A percentile compares a stretch with the other conserved stretches of the same genome.
These are phyloP conservation scores for Coregonus clupeaformis DNA, from an alignment of 2,113 vertebrate species.

Conservation along the genomic window DNA sequence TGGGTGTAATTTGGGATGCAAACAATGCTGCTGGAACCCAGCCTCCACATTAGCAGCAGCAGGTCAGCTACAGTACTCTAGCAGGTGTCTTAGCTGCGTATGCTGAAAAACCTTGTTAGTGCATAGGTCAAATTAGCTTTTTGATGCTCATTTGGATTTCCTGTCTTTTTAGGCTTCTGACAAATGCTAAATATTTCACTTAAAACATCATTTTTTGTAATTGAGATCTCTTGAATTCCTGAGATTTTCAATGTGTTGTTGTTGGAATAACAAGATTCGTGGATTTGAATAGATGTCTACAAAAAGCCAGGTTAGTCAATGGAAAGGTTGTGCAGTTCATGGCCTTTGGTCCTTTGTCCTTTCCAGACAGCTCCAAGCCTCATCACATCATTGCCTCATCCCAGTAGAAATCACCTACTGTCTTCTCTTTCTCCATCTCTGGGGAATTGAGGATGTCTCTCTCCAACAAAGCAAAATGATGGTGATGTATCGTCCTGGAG, in stretches of 20 bases:
- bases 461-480: constrained; percentile 23
- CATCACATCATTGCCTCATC: constrained; percentile 3
- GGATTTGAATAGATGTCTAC: neutral
- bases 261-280: no score
- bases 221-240: no score
- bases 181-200: no score
- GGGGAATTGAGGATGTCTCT: constrained; percentile 30
- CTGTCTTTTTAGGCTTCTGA: no score
- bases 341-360: constrained; percentile 54
- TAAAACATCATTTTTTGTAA: no score
- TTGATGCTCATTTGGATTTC: neutral
- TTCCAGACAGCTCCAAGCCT: constrained; percentile 3
- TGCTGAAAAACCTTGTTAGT: no score
- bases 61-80: neutral
- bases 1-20: no score
- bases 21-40: constrained; percentile 24
- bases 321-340: constrained; percentile 28
- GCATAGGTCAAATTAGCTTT: neutral
- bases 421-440: constrained; percentile 15
- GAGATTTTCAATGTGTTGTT: neutral
- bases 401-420: constrained; percentile 5
- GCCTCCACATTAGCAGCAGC: constrained; percentile 18
- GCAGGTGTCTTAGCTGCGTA: no score
- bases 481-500: constrained; percentile 8
- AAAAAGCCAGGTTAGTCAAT: neutral